Conservation (phyloP, 2,797 vertebrate species). For the Sebastiscus tertius region DNA sequence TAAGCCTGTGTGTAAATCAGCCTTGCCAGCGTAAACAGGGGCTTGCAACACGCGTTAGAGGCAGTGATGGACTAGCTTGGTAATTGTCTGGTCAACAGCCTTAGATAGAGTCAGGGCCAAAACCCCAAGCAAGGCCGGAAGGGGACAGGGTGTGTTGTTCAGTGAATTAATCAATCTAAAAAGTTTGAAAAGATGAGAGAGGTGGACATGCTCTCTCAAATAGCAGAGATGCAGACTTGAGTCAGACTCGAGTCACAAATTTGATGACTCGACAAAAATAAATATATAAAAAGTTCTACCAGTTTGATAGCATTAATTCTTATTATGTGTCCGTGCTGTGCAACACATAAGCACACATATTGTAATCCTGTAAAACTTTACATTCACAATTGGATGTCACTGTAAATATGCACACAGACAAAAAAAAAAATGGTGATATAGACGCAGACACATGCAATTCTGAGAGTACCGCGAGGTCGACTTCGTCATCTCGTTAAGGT, state of each 20-base stretch:
- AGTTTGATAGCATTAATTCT: no score
- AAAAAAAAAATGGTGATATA: not conserved
- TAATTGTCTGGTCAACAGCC: conserved; percentile 50
- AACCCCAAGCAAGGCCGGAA: conserved; percentile 15
- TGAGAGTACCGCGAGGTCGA: not conserved
- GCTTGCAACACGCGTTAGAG: conserved; percentile 3
- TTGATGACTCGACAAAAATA: no score
- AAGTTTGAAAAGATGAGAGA: conserved; percentile 3
- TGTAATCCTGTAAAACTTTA: no score
- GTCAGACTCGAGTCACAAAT: no score
- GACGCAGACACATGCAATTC: not conserved
- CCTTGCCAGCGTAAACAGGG: conserved; percentile 16
- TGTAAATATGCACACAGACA: not conserved
- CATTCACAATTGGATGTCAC: not conserved
- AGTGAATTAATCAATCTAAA: conserved; percentile 42
- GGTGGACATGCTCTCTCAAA: not conserved
- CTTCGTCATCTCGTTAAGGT: conserved; percentile 43
- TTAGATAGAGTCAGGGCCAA: conserved; percentile 32
- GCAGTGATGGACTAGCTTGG: not conserved
- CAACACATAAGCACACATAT: no score
- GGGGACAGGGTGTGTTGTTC: conserved; percentile 28
- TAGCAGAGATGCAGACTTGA: no score
- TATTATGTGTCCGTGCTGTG: no score
- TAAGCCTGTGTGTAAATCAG: not conserved
- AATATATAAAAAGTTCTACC: no score